A percentile compares a stretch with the other conserved stretches of the same genome.
Evolutionary conservation across 2,113 vertebrate species (phyloP).

Genomic region (Crotalus helleri): DNA sequence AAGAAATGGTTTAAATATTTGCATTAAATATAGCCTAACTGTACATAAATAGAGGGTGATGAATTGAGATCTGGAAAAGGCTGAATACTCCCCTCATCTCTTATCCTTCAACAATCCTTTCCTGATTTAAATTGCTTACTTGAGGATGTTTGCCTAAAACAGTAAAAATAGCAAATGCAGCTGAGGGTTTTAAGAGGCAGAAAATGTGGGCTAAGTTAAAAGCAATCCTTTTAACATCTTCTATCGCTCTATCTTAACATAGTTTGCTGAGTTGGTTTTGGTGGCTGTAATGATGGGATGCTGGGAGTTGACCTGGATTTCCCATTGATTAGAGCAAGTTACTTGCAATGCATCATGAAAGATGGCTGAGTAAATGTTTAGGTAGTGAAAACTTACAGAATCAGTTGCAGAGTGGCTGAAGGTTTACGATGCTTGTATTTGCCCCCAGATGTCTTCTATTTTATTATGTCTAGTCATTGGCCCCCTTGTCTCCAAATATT

Average conservation of each 20-base stretch:
- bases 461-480: background rate
- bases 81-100: background rate
- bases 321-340: background rate
- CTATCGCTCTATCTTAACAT: background rate
- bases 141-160: background rate
- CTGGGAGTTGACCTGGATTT: background rate
- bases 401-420: background rate
- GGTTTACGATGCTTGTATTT: background rate
- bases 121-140: background rate
- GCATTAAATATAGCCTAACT: background rate
- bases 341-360: background rate
- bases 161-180: background rate
- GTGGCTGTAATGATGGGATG: background rate
- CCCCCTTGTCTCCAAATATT: background rate
- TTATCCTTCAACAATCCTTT: background rate
- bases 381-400: background rate
- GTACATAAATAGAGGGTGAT: background rate
- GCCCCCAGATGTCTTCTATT: background rate
- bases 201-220: background rate
- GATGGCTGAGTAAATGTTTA: background rate
- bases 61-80: background rate
- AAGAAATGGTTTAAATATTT: background rate
- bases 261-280: background rate
- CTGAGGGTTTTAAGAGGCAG: background rate
- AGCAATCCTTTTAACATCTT: background rate